Percentiles rank a stretch among this genome's conserved stretches.
Conservation (phyloP, 2,888 invertebrate genomes). For the Leptopilina myrica region DNA sequence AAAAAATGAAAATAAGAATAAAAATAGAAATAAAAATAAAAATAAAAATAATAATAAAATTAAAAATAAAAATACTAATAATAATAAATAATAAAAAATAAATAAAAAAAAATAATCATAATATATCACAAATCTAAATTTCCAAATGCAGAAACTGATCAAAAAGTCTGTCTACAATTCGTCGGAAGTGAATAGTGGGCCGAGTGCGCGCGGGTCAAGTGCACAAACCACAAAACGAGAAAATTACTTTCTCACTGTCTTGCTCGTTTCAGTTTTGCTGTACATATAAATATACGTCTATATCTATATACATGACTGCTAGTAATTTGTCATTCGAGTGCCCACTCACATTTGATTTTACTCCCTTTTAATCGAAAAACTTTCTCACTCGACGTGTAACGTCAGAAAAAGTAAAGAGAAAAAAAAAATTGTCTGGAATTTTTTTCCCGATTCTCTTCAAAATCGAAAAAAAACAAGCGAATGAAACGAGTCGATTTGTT, state of each 20-base stretch:
- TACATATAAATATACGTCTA: too few relatives aligned
- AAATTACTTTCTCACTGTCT: conserved; percentile 27
- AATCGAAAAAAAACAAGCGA: background rate
- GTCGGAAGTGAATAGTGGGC: background rate
- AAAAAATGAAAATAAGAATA: too few relatives aligned
- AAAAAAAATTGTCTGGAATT: background rate
- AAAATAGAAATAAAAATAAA: too few relatives aligned
- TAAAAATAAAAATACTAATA: too few relatives aligned
- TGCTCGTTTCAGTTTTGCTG: background rate
- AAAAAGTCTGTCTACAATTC: conserved; percentile 12
- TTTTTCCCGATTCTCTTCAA: too few relatives aligned
- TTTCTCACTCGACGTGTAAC: conserved; percentile 8
- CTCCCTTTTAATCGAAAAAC: conserved; percentile 27
- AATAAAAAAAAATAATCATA: too few relatives aligned
- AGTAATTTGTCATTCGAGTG: conserved; percentile 36
- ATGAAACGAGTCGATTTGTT: too few relatives aligned
- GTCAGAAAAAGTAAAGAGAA: background rate
- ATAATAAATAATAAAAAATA: too few relatives aligned
- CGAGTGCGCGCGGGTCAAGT: conserved; percentile 15
- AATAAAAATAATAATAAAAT: too few relatives aligned
- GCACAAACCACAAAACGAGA: conserved; percentile 7
- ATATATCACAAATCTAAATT: background rate
- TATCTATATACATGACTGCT: background rate
- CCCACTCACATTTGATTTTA: conserved; percentile 26
- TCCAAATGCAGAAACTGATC: conserved; percentile 6